Evolutionary conservation across 2,888 invertebrate genomes (phyloP).

Genomic region (Drosophila birchii): DNA sequence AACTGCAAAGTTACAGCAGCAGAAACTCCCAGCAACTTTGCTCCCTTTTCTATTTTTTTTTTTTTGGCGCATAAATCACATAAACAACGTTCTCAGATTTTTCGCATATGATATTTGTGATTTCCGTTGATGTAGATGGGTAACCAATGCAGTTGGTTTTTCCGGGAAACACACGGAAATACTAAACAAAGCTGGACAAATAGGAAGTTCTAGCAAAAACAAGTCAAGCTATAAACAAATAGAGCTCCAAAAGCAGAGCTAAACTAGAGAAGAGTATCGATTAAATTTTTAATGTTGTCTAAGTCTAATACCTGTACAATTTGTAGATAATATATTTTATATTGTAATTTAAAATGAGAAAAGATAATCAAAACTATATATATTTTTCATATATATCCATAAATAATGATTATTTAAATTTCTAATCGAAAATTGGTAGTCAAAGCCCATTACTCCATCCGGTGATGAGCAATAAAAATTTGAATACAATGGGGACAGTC

Average conservation of each 20-base stretch:
- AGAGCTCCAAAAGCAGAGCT: not conserved
- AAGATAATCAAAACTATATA: not conserved
- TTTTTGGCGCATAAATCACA: conserved; percentile 67
- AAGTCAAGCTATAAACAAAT: conserved; percentile 11
- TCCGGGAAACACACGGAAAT: conserved; percentile 12
- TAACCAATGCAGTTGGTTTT: conserved; percentile 28
- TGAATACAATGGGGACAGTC: conserved; percentile 59
- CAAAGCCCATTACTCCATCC: conserved; percentile 24
- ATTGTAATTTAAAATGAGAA: not conserved
- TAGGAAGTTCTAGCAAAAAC: not conserved
- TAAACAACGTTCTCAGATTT: conserved; percentile 74
- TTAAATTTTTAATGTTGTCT: too few relatives aligned
- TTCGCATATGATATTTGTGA: conserved; percentile 75
- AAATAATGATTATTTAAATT: not conserved
- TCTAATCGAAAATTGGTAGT: not conserved
- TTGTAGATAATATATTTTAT: too few relatives aligned
- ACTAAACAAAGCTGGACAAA: not conserved
- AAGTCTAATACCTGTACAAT: too few relatives aligned
- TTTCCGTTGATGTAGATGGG: conserved; percentile 51
- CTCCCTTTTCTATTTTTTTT: not conserved
- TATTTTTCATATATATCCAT: not conserved
- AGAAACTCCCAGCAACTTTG: conserved; percentile 5
- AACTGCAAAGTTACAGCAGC: conserved; percentile 32
- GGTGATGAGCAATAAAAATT: conserved; percentile 75
- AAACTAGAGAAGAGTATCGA: not conserved